Evolutionary conservation across 2,113 vertebrate species (phyloP), one percentile per base, ranked within the genome.

Genomic region (Columba janthina): DNA sequence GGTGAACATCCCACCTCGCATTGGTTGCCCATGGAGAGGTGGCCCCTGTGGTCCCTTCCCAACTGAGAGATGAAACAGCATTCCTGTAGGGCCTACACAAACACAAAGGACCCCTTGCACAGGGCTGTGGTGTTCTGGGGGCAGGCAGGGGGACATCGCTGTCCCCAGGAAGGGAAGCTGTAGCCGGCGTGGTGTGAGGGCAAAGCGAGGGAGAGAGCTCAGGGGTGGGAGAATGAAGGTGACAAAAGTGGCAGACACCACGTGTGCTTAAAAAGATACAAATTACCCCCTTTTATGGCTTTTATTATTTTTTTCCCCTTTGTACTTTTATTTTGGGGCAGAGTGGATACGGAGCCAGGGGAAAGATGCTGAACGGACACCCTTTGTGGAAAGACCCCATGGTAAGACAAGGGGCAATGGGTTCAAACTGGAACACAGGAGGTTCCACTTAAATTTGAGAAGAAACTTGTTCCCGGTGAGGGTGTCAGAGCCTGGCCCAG

Each of bases 1-100:
- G 5, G 29, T 56, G 57, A 74, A 54, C 8, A 14, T 67, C 3
- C 1, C 15, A 18, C 15, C 28, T 9, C 4, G 18, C 13, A 4
- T 2, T 1, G 7, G 10, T 2, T 25, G 53, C 9, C 28, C 56
- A 9, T 0, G 32, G 69, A 34, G 36, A 19, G 6, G 10, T 17
- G n/a, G 8, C 25, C 15, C 15, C 16, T 44, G 42, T 44, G 48
- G 15, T 38, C 13, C 10, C 4, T 56, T 20, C 19, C 31, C n/a
- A 46, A 2, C 2, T 2, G 17, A 16, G 15, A 51, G 40, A 3
- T 4, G 66, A 21, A 2, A 32, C 44, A 28, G 26, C 1, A 0
- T 53, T 70, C 66, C 56, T 11, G 6, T 8, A 19, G 57, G 61
- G 19, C 69, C 77, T 9, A 5, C 40, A 3, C 22, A 46, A 21